Evolutionary conservation across 2,797 vertebrate species (phyloP).

Genomic region (Microhierax caerulescens): DNA sequence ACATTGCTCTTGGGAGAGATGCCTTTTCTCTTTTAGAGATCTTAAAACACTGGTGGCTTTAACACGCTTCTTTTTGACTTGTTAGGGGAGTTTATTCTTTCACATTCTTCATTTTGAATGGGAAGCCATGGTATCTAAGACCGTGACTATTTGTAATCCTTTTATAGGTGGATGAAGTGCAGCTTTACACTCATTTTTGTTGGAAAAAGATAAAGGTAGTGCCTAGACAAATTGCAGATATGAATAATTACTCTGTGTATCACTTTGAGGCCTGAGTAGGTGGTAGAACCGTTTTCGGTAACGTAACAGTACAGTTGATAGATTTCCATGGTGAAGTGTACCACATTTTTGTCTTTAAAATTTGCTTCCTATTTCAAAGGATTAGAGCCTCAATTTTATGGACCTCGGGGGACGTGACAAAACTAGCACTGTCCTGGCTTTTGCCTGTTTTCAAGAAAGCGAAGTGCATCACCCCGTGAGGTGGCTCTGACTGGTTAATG

Average conservation of each 20-base stretch:
- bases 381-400: not conserved
- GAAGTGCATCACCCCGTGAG: not conserved
- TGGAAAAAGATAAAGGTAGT: not conserved
- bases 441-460: not conserved
- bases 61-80: not conserved
- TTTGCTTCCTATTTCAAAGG: not conserved
- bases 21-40: not conserved
- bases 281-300: not conserved
- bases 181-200: not conserved
- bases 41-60: not conserved
- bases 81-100: not conserved
- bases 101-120: not conserved
- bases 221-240: not conserved
- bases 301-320: not conserved
- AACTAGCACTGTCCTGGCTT: not conserved
- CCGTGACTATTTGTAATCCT: not conserved
- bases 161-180: not conserved
- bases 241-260: not conserved
- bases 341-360: not conserved
- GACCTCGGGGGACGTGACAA: not conserved
- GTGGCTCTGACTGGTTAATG: fast-evolving
- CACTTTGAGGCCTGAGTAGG: not conserved
- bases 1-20: not conserved
- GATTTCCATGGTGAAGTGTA: not conserved
- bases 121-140: not conserved